These are phyloP conservation scores for Prionailurus viverrinus DNA, from an alignment of 2,113 vertebrate species.

Conservation along the genomic window DNA sequence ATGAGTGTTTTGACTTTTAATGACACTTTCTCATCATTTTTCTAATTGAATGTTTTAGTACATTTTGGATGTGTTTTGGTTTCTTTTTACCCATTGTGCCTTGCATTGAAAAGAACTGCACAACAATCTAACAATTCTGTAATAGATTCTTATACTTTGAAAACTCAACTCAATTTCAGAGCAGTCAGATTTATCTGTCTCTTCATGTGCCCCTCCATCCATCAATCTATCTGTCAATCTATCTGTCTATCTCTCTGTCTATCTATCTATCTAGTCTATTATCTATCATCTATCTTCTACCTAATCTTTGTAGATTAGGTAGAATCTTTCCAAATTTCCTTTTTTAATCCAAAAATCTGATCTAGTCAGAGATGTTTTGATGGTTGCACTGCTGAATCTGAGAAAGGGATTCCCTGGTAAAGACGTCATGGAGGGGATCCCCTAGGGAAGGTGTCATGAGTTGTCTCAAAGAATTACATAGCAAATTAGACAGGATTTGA, in stretches of 20 bases:
- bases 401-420: not conserved
- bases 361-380: not conserved
- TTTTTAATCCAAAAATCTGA: not conserved
- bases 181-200: not conserved
- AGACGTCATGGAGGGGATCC: accelerated
- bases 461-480: not conserved
- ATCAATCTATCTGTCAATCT: not conserved
- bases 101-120: not conserved
- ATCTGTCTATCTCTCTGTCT: not conserved
- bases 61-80: not conserved
- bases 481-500: not conserved
- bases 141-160: not conserved
- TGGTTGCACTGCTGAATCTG: not conserved
- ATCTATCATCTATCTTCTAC: not conserved
- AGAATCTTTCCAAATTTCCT: not conserved
- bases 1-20: slow-evolving; percentile 14
- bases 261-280: not conserved
- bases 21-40: not conserved
- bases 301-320: not conserved
- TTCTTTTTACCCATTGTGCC: not conserved
- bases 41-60: not conserved
- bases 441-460: not conserved
- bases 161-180: not conserved
- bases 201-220: not conserved
- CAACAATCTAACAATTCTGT: not conserved